phyloP scores from a whole-genome alignment of 2,797 vertebrate species.

The Hyperoplus lanceolatus region DNA sequence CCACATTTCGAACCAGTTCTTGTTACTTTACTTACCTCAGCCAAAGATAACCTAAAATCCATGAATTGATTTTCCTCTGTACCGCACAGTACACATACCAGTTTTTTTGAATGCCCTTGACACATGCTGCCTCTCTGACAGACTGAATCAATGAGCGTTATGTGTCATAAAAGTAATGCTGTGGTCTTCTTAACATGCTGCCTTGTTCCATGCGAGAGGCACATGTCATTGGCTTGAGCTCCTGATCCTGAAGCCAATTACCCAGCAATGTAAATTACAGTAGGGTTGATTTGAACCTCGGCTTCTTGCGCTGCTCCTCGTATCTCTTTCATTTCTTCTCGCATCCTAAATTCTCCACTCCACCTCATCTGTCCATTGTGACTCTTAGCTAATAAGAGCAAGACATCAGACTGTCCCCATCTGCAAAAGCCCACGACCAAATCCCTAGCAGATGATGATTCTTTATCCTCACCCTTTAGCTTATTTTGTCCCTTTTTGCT shows the following conservation, averaged over 20 bases:
- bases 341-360: neutral
- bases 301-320: conserved; percentile 33
- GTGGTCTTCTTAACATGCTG: conserved; percentile 47
- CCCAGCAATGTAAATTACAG: conserved; percentile 81
- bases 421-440: conserved; percentile 50
- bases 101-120: conserved; percentile 56
- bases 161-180: conserved; percentile 58
- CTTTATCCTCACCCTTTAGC: conserved; percentile 47
- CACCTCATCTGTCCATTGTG: conserved; percentile 33
- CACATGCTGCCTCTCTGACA: conserved; percentile 39
- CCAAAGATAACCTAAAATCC: conserved; percentile 63
- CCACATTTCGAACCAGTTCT: conserved; percentile 27
- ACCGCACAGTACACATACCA: conserved; percentile 38
- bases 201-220: conserved; percentile 55
- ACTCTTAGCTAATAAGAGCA: conserved; percentile 36
- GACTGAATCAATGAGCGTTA: conserved; percentile 59
- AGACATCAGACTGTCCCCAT: conserved; percentile 35
- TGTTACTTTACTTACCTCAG: conserved; percentile 39
- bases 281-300: conserved; percentile 39
- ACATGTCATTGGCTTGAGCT: conserved; percentile 75
- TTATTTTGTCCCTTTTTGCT: conserved; percentile 17
- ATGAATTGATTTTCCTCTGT: conserved; percentile 55
- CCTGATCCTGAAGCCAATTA: conserved; percentile 81
- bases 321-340: conserved; percentile 10
- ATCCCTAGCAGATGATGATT: conserved; percentile 70